Percentiles rank a stretch among this genome's conserved stretches.
phyloP scores from a whole-genome alignment of 1,140 invertebrate species.

The Centruroides vittatus region DNA sequence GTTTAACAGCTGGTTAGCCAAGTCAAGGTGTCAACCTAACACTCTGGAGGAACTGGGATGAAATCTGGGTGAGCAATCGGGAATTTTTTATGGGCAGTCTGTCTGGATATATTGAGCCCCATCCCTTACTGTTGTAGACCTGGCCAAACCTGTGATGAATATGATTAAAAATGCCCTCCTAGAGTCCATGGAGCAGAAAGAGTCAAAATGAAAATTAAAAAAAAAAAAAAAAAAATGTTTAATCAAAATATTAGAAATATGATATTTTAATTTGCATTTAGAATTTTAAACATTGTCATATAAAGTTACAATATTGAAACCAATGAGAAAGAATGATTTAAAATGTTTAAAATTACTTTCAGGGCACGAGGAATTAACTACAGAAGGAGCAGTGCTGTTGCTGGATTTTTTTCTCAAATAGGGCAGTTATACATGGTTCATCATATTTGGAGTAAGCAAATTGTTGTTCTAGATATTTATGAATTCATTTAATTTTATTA shows the following conservation, averaged over 20 bases:
- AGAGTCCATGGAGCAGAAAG: too few relatives aligned
- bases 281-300: background rate
- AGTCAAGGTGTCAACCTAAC: too few relatives aligned
- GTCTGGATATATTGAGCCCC: too few relatives aligned
- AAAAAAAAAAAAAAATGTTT: background rate
- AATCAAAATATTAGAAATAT: background rate
- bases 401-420: constrained; percentile 93
- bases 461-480: background rate
- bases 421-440: constrained; percentile 91
- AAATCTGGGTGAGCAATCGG: too few relatives aligned
- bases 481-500: too few relatives aligned
- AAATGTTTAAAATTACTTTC: constrained; percentile 11
- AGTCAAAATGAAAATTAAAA: too few relatives aligned
- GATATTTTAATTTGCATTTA: background rate
- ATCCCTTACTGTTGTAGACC: too few relatives aligned
- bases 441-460: constrained; percentile 89
- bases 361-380: constrained; percentile 83
- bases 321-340: background rate
- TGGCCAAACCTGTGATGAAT: background rate
- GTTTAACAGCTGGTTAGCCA: too few relatives aligned
- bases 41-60: too few relatives aligned
- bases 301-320: background rate
- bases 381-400: constrained; percentile 77
- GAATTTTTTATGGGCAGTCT: too few relatives aligned
- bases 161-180: too few relatives aligned